These are phyloP conservation scores for Rotaria sp. DNA, from an alignment of 2,888 invertebrate genomes.

Conservation along the genomic window DNA sequence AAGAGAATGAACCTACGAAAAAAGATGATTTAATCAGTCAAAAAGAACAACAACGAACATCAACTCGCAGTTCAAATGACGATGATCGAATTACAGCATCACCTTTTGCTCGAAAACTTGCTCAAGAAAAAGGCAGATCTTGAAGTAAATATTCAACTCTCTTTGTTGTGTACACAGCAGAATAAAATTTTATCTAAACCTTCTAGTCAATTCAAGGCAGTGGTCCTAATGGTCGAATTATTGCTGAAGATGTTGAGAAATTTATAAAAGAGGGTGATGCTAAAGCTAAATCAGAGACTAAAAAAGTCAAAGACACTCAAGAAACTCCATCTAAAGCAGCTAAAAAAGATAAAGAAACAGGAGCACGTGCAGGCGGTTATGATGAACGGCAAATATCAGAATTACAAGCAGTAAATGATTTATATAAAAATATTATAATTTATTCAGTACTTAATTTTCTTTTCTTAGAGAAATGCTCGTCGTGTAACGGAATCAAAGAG, in stretches of 20 bases:
- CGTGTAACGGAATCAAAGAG: constrained; percentile 78
- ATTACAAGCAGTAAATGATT: not conserved
- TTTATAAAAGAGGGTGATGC: constrained; percentile 29
- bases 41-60: constrained; percentile 41
- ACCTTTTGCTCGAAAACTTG: constrained; percentile 81
- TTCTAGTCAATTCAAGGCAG: not conserved
- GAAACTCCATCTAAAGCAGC: too few relatives aligned
- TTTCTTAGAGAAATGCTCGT: constrained; percentile 72
- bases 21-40: constrained; percentile 45
- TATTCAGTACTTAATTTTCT: not conserved
- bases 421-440: not conserved
- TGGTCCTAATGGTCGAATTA: constrained; percentile 33
- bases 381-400: not conserved
- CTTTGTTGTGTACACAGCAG: not conserved
- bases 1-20: constrained; percentile 48
- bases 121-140: constrained; percentile 68
- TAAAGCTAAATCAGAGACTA: not conserved
- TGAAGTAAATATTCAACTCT: constrained; percentile 53
- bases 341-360: constrained; percentile 1
- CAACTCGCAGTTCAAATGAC: constrained; percentile 53
- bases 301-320: not conserved
- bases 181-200: not conserved
- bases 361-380: not conserved
- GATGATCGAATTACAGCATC: constrained; percentile 73
- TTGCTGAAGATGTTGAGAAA: constrained; percentile 39